A percentile compares a stretch with the other conserved stretches of the same genome.
Conservation (phyloP, 37 sponge, comb jelly and placozoan genomes). For the Chondrilla cf. caribensis region DNA sequence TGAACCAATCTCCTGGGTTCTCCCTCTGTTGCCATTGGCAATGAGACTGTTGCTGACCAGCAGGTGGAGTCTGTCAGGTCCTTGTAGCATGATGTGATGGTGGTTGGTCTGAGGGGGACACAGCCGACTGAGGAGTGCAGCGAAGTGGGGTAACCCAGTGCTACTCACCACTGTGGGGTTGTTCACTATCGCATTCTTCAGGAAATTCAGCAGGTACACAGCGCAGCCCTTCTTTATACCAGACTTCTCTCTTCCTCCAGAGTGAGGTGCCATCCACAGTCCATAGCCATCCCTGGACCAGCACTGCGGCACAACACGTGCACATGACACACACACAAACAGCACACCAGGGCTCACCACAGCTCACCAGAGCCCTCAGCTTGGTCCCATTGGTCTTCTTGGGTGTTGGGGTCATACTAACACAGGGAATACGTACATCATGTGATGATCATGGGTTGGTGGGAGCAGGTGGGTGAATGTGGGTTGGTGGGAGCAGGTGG, state of each 20-base stretch:
- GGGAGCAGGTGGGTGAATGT: not conserved
- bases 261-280: slow-evolving; percentile 61
- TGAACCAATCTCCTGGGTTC: slow-evolving; percentile 4
- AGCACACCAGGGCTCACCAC: too few relatives aligned
- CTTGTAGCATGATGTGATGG: slow-evolving; percentile 66
- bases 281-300: slow-evolving; percentile 72
- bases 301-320: slow-evolving; percentile 25
- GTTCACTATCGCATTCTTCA: slow-evolving; percentile 68
- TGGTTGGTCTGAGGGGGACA: slow-evolving; percentile 54
- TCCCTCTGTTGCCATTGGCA: slow-evolving; percentile 16
- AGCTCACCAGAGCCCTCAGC: too few relatives aligned
- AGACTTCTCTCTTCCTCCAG: not conserved
- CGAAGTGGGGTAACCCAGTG: not conserved
- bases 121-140: not conserved
- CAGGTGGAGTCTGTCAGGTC: slow-evolving; percentile 60
- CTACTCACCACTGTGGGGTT: slow-evolving; percentile 69
- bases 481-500: not conserved
- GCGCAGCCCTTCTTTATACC: not conserved
- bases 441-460: not conserved
- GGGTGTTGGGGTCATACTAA: not conserved
- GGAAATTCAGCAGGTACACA: slow-evolving; percentile 48
- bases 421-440: not conserved
- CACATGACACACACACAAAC: too few relatives aligned
- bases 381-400: too few relatives aligned
- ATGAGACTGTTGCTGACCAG: slow-evolving; percentile 18